A percentile compares a stretch with the other conserved stretches of the same genome.
These are phyloP conservation scores for Meles meles DNA, from an alignment of 2,113 vertebrate genomes.

Conservation along the genomic window DNA sequence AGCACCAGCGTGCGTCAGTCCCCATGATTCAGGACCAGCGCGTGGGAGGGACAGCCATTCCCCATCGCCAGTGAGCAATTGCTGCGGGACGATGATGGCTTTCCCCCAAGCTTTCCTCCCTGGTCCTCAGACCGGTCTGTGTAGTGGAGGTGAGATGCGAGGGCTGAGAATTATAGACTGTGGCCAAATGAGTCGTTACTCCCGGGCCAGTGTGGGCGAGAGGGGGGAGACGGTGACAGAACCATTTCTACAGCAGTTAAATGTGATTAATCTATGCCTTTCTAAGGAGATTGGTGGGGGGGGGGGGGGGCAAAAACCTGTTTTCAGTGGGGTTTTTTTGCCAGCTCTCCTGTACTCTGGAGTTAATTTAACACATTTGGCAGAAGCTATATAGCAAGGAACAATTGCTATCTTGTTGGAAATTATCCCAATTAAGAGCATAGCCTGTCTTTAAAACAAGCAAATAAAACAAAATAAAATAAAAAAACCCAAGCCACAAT, in stretches of 20 bases:
- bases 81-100: background rate
- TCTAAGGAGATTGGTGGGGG: background rate
- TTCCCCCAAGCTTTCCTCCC: background rate
- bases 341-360: background rate
- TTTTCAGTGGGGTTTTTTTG: background rate
- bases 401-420: background rate
- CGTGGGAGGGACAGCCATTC: background rate
- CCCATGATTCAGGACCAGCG: conserved; percentile 29
- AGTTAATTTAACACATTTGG: background rate
- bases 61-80: background rate
- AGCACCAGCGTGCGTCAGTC: background rate
- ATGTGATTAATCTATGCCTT: conserved; percentile 37
- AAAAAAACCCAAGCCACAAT: background rate
- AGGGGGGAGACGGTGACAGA: conserved; percentile 6
- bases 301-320: too few species aligned
- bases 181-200: background rate
- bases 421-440: background rate
- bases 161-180: background rate
- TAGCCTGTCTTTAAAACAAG: background rate
- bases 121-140: background rate
- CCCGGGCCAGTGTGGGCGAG: background rate
- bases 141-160: background rate
- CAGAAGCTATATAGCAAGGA: background rate
- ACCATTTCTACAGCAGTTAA: conserved; percentile 3
- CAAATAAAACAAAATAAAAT: background rate